Conservation (phyloP, 2,797 vertebrate genomes). For the Apogon hyalosoma region DNA sequence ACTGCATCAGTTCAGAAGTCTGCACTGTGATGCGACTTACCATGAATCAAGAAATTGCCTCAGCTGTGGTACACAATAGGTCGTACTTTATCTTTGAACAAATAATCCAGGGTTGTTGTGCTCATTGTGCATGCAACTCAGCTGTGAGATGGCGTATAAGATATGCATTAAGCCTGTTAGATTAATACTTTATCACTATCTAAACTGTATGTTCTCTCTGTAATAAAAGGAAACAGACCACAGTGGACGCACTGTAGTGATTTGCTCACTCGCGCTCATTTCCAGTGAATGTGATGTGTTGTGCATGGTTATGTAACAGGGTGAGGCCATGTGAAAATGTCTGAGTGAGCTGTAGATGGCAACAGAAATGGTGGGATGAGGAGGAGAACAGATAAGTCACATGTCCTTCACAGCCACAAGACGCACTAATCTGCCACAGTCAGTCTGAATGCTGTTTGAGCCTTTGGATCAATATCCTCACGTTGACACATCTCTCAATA, state of each 20-base stretch:
- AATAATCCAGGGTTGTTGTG: no score
- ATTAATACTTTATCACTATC: no score
- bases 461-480: conserved; percentile 1
- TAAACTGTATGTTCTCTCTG: no score
- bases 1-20: no score
- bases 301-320: conserved; percentile 64
- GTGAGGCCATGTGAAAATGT: conserved; percentile 51
- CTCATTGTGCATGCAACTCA: no score
- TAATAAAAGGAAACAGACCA: no score
- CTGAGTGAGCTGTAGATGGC: conserved; percentile 36
- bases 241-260: conserved; percentile 1
- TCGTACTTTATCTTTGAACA: no score
- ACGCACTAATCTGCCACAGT: conserved; percentile 1
- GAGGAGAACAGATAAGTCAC: conserved; percentile 33
- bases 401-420: conserved; percentile 33
- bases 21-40: no score
- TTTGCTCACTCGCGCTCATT: conserved; percentile 15
- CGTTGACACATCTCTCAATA: background rate
- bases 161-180: no score
- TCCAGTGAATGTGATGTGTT: conserved; percentile 40
- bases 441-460: conserved; percentile 1
- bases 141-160: no score
- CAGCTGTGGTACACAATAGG: no score
- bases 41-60: no score
- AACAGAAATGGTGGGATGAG: conserved; percentile 26